A percentile compares a stretch with the other conserved stretches of the same genome.
Conservation (phyloP, 2,888 invertebrate genomes). For the Corbicula japonica region DNA sequence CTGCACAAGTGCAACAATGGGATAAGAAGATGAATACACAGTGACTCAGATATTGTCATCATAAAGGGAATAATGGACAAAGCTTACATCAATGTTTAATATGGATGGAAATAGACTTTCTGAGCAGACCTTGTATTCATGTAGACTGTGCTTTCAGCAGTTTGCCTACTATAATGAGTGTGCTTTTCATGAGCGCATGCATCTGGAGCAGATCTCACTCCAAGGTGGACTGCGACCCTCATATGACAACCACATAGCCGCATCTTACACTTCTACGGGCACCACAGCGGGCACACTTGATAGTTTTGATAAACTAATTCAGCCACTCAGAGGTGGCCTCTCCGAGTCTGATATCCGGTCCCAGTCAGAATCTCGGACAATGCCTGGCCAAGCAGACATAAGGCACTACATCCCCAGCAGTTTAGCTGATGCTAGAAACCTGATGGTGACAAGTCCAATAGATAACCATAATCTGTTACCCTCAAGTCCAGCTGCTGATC, state of each 20-base stretch:
- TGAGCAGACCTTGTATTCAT: constrained; percentile 40
- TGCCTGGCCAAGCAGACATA: constrained; percentile 12
- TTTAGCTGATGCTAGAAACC: constrained; percentile 24
- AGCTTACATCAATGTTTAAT: constrained; percentile 30
- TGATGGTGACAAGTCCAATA: constrained; percentile 22
- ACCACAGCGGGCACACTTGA: constrained; percentile 30
- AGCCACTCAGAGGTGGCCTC: constrained; percentile 32
- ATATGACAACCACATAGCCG: constrained; percentile 39
- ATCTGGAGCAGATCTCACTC: constrained; percentile 50
- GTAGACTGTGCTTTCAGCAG: constrained; percentile 55
- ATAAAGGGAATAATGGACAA: constrained; percentile 27
- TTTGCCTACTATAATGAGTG: constrained; percentile 51
- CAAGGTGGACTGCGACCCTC: constrained; percentile 32
- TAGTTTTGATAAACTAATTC: constrained; percentile 53
- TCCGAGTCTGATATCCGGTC: constrained; percentile 21
- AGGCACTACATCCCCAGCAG: constrained; percentile 23
- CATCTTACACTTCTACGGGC: constrained; percentile 17
- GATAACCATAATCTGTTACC: constrained; percentile 1
- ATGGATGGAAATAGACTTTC: constrained; percentile 51
- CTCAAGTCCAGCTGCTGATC: constrained; percentile 18
- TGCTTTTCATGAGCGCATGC: constrained; percentile 55
- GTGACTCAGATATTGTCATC: neutral
- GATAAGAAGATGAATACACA: neutral
- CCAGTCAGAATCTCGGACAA: constrained; percentile 21
- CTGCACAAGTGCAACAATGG: neutral